phyloP scores from a whole-genome alignment of 2,888 invertebrate genomes.

The Leucozona laternaria region DNA sequence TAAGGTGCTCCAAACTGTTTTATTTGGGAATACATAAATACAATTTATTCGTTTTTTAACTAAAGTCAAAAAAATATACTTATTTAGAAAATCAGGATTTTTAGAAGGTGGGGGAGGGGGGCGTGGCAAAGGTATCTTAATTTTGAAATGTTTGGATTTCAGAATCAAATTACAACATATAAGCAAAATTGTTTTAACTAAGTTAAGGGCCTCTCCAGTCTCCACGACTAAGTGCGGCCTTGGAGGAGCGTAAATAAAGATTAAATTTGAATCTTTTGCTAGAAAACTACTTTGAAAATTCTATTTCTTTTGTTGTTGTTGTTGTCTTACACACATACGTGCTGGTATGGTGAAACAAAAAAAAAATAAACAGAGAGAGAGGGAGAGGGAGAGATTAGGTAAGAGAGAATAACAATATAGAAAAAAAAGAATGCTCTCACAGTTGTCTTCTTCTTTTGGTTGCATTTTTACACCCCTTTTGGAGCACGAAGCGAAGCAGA shows the following conservation, averaged over 20 bases:
- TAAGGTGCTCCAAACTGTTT: no score
- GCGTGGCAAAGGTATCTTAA: no score
- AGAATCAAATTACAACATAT: no score
- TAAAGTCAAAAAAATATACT: no score
- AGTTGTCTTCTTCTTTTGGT: slow-evolving; percentile 39
- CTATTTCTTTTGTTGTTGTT: slow-evolving; percentile 30
- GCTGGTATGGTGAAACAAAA: slow-evolving; percentile 37
- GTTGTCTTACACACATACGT: slow-evolving; percentile 22
- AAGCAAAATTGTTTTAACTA: no score
- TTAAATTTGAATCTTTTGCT: slow-evolving; percentile 64
- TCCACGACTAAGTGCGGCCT: not conserved
- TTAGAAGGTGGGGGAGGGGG: no score
- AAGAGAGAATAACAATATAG: not conserved
- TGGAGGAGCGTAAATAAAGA: not conserved
- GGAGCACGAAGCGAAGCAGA: slow-evolving; percentile 53
- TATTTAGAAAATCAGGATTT: no score
- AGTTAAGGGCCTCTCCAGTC: not conserved
- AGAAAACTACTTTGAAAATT: slow-evolving; percentile 61
- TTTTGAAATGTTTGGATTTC: no score
- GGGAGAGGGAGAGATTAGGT: not conserved
- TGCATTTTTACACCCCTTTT: slow-evolving; percentile 73
- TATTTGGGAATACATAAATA: no score
- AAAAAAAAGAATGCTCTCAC: slow-evolving; percentile 8
- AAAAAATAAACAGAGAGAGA: not conserved
- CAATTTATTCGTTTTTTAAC: no score